These are phyloP conservation scores for Corythornis cristatus DNA, from an alignment of 2,113 vertebrate genomes.

Conservation along the genomic window DNA sequence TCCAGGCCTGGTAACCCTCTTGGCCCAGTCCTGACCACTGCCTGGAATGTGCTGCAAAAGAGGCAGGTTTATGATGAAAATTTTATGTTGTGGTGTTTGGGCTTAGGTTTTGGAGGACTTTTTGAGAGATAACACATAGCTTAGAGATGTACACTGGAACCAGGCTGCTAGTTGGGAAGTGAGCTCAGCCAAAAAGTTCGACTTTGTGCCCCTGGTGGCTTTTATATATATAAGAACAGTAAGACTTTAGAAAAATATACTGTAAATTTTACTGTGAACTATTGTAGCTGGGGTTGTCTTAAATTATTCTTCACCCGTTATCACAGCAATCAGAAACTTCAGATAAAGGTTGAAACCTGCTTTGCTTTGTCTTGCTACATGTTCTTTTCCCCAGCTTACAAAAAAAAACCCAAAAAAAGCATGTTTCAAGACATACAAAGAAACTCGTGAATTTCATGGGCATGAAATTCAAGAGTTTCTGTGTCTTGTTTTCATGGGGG, in stretches of 20 bases:
- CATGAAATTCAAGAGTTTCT: constrained; percentile 36
- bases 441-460: neutral
- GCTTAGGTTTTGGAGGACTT: neutral
- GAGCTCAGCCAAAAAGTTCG: neutral
- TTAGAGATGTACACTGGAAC: neutral
- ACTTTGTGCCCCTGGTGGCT: neutral
- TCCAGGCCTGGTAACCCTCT: neutral
- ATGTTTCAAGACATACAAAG: neutral
- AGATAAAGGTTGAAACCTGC: neutral
- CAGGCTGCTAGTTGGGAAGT: neutral
- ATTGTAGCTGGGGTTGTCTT: constrained; percentile 25
- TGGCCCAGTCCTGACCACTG: neutral
- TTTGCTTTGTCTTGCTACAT: neutral
- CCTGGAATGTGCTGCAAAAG: neutral
- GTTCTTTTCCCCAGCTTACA: neutral
- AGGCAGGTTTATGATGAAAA: neutral
- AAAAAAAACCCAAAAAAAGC: neutral
- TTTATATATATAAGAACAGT: neutral
- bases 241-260: neutral
- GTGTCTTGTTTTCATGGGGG: neutral
- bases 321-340: neutral
- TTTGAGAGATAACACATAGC: neutral
- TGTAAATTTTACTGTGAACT: constrained; percentile 30
- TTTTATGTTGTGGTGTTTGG: neutral
- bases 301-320: constrained; percentile 32